phyloP scores from a whole-genome alignment of 2,797 vertebrate genomes.

The Botia kubotai region DNA sequence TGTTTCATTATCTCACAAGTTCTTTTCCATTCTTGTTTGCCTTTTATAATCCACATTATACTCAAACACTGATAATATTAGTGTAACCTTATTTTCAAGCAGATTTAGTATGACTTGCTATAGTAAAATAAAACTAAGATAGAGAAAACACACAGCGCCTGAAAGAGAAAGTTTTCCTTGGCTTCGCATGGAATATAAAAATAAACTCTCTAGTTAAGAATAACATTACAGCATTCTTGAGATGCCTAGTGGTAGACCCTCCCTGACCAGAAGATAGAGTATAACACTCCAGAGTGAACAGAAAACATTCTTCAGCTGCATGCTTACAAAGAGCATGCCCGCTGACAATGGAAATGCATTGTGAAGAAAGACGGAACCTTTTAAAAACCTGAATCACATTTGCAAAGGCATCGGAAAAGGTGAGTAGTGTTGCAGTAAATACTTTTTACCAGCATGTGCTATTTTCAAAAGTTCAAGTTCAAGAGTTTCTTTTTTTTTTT shows the following conservation, averaged over 20 bases:
- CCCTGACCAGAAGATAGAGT: conserved; percentile 61
- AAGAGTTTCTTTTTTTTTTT: background rate
- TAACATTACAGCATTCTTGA: conserved; percentile 75
- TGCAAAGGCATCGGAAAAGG: background rate
- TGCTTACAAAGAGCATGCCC: background rate
- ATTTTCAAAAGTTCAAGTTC: background rate
- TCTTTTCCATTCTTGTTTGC: background rate
- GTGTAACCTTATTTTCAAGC: conserved; percentile 4
- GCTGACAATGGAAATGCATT: background rate
- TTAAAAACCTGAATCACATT: background rate
- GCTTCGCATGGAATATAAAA: conserved; percentile 66
- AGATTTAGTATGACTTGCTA: conserved; percentile 8
- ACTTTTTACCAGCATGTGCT: background rate
- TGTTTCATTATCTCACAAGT: no score
- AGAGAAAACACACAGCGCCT: background rate
- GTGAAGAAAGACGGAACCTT: background rate
- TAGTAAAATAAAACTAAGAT: background rate
- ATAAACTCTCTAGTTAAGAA: conserved; percentile 71
- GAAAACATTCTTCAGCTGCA: conserved; percentile 16
- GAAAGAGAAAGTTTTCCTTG: background rate
- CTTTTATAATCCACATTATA: background rate
- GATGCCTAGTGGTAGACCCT: conserved; percentile 73
- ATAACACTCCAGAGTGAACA: conserved; percentile 59
- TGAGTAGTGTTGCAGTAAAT: background rate
- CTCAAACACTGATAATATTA: background rate